phyloP scores from a whole-genome alignment of 2,797 vertebrate genomes.

The Rhadinocentrus ornatus region DNA sequence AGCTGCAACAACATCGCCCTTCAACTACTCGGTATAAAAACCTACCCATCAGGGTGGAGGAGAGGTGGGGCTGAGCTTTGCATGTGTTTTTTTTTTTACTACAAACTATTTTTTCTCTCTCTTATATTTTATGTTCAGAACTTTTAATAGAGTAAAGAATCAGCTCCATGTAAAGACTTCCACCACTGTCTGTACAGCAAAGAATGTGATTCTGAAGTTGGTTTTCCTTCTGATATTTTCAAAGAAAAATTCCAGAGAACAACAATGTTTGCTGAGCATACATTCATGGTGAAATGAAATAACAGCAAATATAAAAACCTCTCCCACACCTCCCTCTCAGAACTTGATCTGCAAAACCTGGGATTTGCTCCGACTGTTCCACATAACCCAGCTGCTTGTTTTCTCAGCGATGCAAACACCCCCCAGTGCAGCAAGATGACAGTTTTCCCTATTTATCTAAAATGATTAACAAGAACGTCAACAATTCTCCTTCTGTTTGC shows the following conservation, averaged over 20 bases:
- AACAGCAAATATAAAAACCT: conserved; percentile 22
- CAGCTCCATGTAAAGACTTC: conserved; percentile 16
- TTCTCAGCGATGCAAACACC: conserved; percentile 38
- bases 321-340: background rate
- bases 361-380: conserved; percentile 26
- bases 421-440: conserved; percentile 26
- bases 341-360: conserved; percentile 23
- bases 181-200: background rate
- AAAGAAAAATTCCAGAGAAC: no score
- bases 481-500: no score
- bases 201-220: no score
- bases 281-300: conserved; percentile 1
- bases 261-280: no score
- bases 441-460: no score
- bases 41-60: conserved; percentile 3
- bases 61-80: background rate
- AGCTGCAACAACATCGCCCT: conserved; percentile 44
- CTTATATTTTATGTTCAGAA: conserved; percentile 54
- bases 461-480: no score
- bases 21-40: conserved; percentile 48
- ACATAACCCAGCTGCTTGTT: conserved; percentile 24
- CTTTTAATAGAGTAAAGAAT: conserved; percentile 64
- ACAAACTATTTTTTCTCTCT: conserved; percentile 58
- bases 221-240: conserved; percentile 10
- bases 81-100: conserved; percentile 47